phyloP scores from a whole-genome alignment of 2,113 vertebrate species.

The Chunga burmeisteri region DNA sequence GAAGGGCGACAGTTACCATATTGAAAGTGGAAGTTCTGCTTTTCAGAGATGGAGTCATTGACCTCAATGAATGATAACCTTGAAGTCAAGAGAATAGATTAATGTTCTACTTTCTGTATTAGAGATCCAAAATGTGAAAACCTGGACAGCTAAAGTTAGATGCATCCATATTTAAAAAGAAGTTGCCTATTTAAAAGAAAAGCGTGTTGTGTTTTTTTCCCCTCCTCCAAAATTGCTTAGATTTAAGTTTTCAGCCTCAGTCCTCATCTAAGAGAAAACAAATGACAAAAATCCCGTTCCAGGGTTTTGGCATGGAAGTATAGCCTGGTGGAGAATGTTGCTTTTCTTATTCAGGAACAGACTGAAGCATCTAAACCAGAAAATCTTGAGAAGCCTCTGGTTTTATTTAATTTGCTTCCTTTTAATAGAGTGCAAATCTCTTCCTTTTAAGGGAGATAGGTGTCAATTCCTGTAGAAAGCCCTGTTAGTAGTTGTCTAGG shows the following conservation, averaged over 20 bases:
- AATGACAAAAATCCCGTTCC: neutral
- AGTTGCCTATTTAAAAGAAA: slow-evolving; percentile 55
- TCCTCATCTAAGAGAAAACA: neutral
- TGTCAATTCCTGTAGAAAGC: neutral
- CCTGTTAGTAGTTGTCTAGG: neutral
- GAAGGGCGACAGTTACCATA: neutral
- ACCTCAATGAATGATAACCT: slow-evolving; percentile 68
- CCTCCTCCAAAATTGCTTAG: neutral
- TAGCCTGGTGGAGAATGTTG: neutral
- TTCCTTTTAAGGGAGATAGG: neutral
- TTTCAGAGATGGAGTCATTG: slow-evolving; percentile 56
- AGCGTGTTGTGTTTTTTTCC: neutral
- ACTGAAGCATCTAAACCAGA: neutral
- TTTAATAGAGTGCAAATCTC: neutral
- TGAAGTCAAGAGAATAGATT: slow-evolving; percentile 66
- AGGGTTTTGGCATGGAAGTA: neutral
- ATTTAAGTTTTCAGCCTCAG: neutral
- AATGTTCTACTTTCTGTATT: slow-evolving; percentile 58
- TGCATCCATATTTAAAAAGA: slow-evolving; percentile 68
- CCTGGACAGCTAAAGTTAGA: slow-evolving; percentile 67
- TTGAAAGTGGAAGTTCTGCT: slow-evolving; percentile 40
- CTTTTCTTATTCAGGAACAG: neutral
- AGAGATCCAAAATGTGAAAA: slow-evolving; percentile 50
- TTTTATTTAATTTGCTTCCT: neutral
- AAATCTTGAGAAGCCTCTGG: neutral